Evolutionary conservation across 2,113 vertebrate genomes (phyloP).

Genomic region (Phaethon lepturus): DNA sequence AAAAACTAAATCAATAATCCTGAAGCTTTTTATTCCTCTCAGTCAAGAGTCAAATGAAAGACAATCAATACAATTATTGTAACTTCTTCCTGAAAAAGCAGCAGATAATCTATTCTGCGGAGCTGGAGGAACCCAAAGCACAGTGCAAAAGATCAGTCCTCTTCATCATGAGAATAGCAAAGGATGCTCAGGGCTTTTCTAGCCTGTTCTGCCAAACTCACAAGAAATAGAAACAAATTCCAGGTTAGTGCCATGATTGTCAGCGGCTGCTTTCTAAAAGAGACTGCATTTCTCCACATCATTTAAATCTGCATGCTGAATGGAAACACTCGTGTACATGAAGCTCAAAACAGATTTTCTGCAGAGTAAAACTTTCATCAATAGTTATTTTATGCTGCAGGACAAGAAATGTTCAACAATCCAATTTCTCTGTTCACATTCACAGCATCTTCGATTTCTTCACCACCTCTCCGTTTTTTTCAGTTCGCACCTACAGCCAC

Average conservation of each 20-base stretch:
- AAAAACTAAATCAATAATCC: conserved; percentile 19
- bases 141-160: background rate
- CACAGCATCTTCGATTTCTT: background rate
- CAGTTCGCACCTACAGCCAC: conserved; percentile 8
- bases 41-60: conserved; percentile 71
- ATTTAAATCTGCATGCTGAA: background rate
- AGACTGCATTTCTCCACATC: background rate
- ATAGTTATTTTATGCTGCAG: conserved; percentile 5
- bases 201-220: background rate
- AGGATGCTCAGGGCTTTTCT: background rate
- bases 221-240: background rate
- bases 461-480: conserved; percentile 11
- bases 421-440: background rate
- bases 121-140: background rate
- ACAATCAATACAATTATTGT: conserved; percentile 48
- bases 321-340: accelerated
- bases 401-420: conserved; percentile 31
- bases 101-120: conserved; percentile 7
- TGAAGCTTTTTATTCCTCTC: conserved; percentile 55
- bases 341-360: background rate
- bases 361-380: conserved; percentile 1
- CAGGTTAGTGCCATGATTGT: background rate
- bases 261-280: background rate
- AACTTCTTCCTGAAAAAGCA: conserved; percentile 49
- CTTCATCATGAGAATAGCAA: background rate